Conservation (phyloP, 2,888 invertebrate genomes). For the Lumbricus terrestris region DNA sequence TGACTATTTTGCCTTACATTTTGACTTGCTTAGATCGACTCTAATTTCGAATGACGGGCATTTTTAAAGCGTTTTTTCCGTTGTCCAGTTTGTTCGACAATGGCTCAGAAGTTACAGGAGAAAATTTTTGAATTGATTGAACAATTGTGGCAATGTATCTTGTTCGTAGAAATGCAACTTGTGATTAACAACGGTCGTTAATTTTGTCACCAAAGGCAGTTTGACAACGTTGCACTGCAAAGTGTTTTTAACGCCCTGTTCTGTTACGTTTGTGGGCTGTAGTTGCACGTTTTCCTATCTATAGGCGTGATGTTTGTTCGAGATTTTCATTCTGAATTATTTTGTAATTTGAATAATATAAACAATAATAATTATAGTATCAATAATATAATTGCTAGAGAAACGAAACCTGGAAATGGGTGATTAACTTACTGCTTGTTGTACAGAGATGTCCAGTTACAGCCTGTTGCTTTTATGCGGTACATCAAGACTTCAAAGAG, state of each 20-base stretch:
- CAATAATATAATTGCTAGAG: neutral
- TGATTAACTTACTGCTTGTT: neutral
- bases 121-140: neutral
- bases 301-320: neutral
- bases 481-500: too few relatives aligned
- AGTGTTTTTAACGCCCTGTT: neutral
- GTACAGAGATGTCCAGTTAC: too few relatives aligned
- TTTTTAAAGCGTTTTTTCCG: neutral
- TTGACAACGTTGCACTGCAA: neutral
- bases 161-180: neutral
- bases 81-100: neutral
- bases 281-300: neutral
- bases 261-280: neutral
- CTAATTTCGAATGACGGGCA: neutral
- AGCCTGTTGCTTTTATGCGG: neutral
- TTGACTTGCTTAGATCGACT: neutral
- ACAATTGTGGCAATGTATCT: neutral
- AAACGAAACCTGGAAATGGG: neutral
- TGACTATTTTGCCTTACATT: slow-evolving; percentile 3
- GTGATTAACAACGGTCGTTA: neutral
- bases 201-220: neutral
- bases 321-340: neutral
- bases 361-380: neutral
- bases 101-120: neutral
- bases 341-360: neutral